Percentiles rank a stretch among this genome's conserved stretches.
Evolutionary conservation across 2,888 invertebrate species (phyloP).

Genomic region (Macaria notata): DNA sequence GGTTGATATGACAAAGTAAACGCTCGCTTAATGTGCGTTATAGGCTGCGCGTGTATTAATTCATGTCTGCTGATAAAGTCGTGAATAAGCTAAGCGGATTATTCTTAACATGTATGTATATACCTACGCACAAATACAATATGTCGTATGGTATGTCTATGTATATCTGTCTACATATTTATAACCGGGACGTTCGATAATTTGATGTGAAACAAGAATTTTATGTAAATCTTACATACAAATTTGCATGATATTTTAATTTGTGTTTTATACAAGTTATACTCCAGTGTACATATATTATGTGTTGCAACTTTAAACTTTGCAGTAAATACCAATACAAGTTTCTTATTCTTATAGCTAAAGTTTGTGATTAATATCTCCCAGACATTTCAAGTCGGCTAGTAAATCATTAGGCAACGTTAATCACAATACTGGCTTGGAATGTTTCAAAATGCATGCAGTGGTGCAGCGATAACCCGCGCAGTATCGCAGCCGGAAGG

Average conservation of each 20-base stretch:
- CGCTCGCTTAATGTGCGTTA: constrained; percentile 3
- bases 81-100: constrained; percentile 13
- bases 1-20: constrained; percentile 9
- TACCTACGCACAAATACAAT: too few species aligned
- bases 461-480: constrained; percentile 36
- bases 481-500: constrained; percentile 36
- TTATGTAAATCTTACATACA: too few species aligned
- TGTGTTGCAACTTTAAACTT: too few species aligned
- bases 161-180: too few species aligned
- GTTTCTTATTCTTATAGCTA: too few species aligned
- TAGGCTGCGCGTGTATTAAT: constrained; percentile 5
- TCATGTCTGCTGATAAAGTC: constrained; percentile 4
- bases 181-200: too few species aligned
- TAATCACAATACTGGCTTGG: constrained; percentile 15
- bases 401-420: constrained; percentile 11
- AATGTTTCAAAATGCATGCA: constrained; percentile 23
- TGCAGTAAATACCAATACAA: too few species aligned
- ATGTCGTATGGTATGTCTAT: not conserved
- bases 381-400: not conserved
- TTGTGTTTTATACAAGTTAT: too few species aligned
- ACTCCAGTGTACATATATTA: too few species aligned
- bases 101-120: constrained; percentile 1
- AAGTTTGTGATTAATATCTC: too few species aligned
- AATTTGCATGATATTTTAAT: too few species aligned
- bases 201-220: too few species aligned